Percentiles rank a stretch among this genome's conserved stretches.
phyloP scores from a whole-genome alignment of 2,113 vertebrate species.

The Ovis aries region ARS-UI_Ramb_v3.0 NC_056056.1:16248001-16248500 shows the following conservation, averaged over 20 bases:
- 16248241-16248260: no score
- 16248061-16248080: not conserved
- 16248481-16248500: not conserved
- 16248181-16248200: no score
- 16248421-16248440: no score
- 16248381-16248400: not conserved
- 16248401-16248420: not conserved
- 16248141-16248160: not conserved
- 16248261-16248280: no score
- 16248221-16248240: no score
- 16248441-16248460: not conserved
- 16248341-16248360: accelerated
- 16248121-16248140: not conserved
- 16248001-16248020: not conserved
- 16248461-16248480: not conserved
- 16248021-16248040: not conserved
- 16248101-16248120: not conserved
- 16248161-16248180: no score
- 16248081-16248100: not conserved
- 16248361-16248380: not conserved
- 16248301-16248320: no score
- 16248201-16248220: no score
- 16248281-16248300: no score
- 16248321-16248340: no score
- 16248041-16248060: not conserved